Evolutionary conservation across 2,113 vertebrate species (phyloP).

Genomic region (Caretta caretta): DNA sequence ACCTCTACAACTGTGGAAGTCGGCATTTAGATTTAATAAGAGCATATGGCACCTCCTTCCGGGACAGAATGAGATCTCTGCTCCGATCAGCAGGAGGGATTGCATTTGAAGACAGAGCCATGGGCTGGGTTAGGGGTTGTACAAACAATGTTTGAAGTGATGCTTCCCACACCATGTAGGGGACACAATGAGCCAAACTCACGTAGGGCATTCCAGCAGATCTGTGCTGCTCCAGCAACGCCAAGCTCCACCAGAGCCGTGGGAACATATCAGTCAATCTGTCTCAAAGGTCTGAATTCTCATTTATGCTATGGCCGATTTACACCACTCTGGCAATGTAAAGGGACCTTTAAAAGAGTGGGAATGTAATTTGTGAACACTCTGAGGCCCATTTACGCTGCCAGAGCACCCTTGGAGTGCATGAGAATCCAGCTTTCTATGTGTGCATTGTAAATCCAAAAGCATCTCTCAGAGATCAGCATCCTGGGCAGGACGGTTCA

Average conservation of each 20-base stretch:
- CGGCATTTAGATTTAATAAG: not conserved
- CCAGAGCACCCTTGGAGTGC: not conserved
- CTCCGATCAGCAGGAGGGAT: too few relatives aligned
- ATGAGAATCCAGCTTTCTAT: not conserved
- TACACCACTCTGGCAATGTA: not conserved
- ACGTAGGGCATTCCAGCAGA: fast-evolving
- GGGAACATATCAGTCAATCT: not conserved
- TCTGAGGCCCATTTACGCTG: not conserved
- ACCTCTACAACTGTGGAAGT: not conserved
- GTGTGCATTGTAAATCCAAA: not conserved
- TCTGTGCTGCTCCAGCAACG: not conserved
- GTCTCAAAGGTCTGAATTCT: not conserved
- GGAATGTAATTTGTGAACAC: not conserved
- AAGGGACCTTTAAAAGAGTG: not conserved
- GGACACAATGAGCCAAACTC: not conserved
- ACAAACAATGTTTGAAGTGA: not conserved
- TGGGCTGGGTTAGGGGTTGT: not conserved
- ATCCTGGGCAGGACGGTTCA: not conserved
- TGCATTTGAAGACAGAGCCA: not conserved
- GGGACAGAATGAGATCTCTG: not conserved
- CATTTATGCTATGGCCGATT: not conserved
- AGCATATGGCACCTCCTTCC: not conserved
- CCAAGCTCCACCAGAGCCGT: not conserved
- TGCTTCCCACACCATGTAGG: not conserved
- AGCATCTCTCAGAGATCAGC: not conserved